These are phyloP conservation scores for Hyles vespertilio DNA, from an alignment of 1,140 invertebrate genomes.

Conservation along the genomic window DNA sequence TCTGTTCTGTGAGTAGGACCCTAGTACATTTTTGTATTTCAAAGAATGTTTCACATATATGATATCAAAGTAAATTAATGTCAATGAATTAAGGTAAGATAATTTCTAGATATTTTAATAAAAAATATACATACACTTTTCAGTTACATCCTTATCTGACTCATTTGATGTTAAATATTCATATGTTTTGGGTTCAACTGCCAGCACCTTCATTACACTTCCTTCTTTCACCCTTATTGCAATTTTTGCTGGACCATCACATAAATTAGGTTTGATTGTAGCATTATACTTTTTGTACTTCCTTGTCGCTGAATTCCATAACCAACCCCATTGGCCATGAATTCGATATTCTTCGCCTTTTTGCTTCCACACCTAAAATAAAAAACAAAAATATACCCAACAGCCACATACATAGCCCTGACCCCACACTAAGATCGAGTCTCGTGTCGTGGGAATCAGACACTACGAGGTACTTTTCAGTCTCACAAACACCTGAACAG, in stretches of 20 bases:
- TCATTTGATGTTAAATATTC: slow-evolving; percentile 77
- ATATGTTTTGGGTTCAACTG: slow-evolving; percentile 85
- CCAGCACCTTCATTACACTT: slow-evolving; percentile 80
- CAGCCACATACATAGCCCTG: no score
- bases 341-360: slow-evolving; percentile 98
- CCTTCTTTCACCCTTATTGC: slow-evolving; percentile 86
- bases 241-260: slow-evolving; percentile 84
- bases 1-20: no score
- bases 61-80: no score
- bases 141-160: slow-evolving; percentile 62
- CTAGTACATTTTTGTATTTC: no score
- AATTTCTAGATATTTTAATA: background rate
- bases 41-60: no score
- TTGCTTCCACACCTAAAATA: slow-evolving; percentile 89
- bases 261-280: slow-evolving; percentile 75
- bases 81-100: no score
- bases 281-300: slow-evolving; percentile 61
- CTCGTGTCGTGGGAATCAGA: no score
- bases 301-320: slow-evolving; percentile 88
- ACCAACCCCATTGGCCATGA: slow-evolving; percentile 96
- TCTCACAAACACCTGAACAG: no score
- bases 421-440: no score
- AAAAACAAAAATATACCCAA: no score
- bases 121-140: slow-evolving; percentile 57
- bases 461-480: no score